Base-by-base conservation (phyloP, 2,888 invertebrate genomes). In the Luffia ferchaultella region DNA sequence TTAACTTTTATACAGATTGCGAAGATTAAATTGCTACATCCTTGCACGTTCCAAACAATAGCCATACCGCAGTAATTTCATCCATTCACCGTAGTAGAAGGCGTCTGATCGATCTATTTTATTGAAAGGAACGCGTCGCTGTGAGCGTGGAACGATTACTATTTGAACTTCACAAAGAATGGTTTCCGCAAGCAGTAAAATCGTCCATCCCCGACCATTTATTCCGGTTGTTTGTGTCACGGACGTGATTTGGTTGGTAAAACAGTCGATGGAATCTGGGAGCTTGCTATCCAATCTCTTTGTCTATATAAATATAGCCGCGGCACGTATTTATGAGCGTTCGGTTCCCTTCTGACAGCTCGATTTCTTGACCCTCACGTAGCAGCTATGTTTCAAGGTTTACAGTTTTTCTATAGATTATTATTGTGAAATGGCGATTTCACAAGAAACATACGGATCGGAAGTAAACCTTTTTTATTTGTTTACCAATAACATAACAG, bases 111-210 rank as follows among this genome's bases (percentile, higher is more conserved):
- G 30, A 30, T 30, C 30, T 30, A 30, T 30, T 7, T 7, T 12
- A 30, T 30, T 30, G 30, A 30, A 30, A 30, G 30, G 30, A 30
- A 30, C 5, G 30, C 30, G 12, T 30, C n/a, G n/a, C 30, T 30
- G 30, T 3, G 30, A 30, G 12, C 30, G 30, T 30, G 30, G 5
- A 3, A 12, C 30, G 30, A 60, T 60, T 59, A 60, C 46, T 46
- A 20, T 46, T 18, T 16, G 16, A 20, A n/a, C 20, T 46, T 46
- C 19, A 20, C 46, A 41, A 48, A 48, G 20, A 40, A 48, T 48
- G 40, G 41, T 41, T 48, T 48, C 46, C 48, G 48, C 12, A 19
- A 41, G 41, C 42, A 48, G 40, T 48, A 48, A 48, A 48, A 48
- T 41, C 15, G 41, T 41, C 48, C 18, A 48, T 41, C 20, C 40